These are phyloP conservation scores for Apamea crenata DNA, from an alignment of 2,888 invertebrate species.

Conservation along the genomic window DNA sequence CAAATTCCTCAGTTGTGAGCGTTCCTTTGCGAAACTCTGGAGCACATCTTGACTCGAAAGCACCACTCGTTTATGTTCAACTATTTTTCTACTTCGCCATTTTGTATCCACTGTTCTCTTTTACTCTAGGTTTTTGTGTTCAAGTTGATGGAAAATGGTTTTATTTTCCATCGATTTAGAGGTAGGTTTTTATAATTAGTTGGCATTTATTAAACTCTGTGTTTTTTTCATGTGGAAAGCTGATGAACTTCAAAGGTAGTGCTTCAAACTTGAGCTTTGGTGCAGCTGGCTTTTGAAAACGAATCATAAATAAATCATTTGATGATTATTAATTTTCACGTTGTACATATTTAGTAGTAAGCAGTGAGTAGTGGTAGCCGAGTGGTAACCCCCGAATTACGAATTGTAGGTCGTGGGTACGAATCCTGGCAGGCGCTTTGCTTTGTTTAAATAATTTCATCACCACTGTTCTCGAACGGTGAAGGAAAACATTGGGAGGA, in stretches of 20 bases:
- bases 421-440: too few species aligned
- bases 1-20: constrained; percentile 79
- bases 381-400: too few species aligned
- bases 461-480: too few species aligned
- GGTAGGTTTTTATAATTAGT: neutral
- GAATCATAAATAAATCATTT: neutral
- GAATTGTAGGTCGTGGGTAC: too few species aligned
- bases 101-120: constrained; percentile 62
- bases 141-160: constrained; percentile 55
- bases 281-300: neutral
- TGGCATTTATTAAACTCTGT: neutral
- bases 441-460: too few species aligned
- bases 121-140: constrained; percentile 44
- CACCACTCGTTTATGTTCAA: constrained; percentile 78
- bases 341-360: neutral
- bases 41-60: constrained; percentile 82
- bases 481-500: too few species aligned
- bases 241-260: neutral
- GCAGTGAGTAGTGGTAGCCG: too few species aligned
- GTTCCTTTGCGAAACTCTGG: constrained; percentile 80
- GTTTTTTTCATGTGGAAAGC: neutral
- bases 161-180: constrained; percentile 41
- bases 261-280: neutral
- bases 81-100: constrained; percentile 63
- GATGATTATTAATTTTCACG: neutral